Base-by-base conservation (phyloP, 2,113 vertebrate genomes). In the Scytalopus superciliaris region DNA sequence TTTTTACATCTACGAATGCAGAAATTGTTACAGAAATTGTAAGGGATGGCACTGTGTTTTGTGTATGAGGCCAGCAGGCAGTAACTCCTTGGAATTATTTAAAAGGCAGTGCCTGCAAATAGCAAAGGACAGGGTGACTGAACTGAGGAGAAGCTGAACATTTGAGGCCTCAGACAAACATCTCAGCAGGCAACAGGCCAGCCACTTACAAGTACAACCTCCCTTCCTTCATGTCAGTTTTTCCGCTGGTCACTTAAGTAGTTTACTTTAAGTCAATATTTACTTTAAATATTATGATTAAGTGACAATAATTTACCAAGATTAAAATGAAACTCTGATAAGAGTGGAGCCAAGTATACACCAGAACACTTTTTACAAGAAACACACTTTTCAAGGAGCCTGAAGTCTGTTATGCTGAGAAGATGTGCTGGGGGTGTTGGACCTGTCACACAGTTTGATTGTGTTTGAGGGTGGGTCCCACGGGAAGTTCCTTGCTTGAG, bases 231-330 rank as follows among this genome's bases (percentile, higher is more conserved):
- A 24, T 80, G 75, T 86, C 82, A 88, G 64, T 35, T 93, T 94
- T 93, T 85, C 82, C 3, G 1, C 52, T 67, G 67, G 27, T 3
- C 11, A 77, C 87, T 50, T 50, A 56, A 88, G 37, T 77, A 70
- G 70, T 78, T 76, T 68, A 81, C 25, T 72, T 94, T 88, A 95
- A 70, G 88, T 70, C 78, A 90, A 80, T 88, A 85, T 93, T 96
- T 94, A 84, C 91, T 94, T 94, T 72, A 91, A 94, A 55, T 74
- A 74, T 76, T 91, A 80, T 30, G 67, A 90, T 88, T 66, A 91
- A 87, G 67, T 87, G 63, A 63, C 91, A 93, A 76, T 66, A 94
- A 91, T 80, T 88, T 90, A 52, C 50, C 27, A 31, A 74, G 72
- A 83, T 77, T 87, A 85, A 79, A 97, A 88, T 35, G 69, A 52